Conservation (phyloP, 2,888 invertebrate species). For the Podabrus alpinus region DNA sequence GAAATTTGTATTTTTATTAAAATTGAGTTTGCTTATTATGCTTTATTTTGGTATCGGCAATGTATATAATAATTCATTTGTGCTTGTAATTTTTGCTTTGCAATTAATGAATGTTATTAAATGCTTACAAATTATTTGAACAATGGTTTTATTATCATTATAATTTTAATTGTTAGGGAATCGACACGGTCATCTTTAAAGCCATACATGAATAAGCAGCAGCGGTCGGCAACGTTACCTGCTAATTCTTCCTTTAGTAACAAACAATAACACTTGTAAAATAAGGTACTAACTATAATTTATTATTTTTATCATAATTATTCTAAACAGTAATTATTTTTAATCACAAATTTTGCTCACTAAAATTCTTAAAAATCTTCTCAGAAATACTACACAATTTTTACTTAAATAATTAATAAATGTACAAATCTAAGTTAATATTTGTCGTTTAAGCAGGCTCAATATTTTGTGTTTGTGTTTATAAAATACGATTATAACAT, state of each 20-base stretch:
- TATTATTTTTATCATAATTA: conserved; percentile 16
- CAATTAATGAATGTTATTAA: conserved; percentile 1
- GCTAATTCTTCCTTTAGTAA: conserved; percentile 79
- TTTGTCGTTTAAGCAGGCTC: conserved; percentile 14
- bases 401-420: conserved; percentile 22
- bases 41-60: neutral
- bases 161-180: conserved; percentile 62
- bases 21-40: neutral
- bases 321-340: conserved; percentile 3
- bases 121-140: neutral
- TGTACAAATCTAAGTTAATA: conserved; percentile 27
- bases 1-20: neutral
- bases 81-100: conserved; percentile 5
- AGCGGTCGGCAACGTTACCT: conserved; percentile 87
- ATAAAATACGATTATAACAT: neutral
- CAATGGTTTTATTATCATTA: conserved; percentile 9
- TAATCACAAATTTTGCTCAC: conserved; percentile 12
- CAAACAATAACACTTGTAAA: conserved; percentile 45
- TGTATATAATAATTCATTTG: neutral
- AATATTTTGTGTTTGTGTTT: conserved; percentile 14
- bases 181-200: conserved; percentile 78
- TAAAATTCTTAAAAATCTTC: neutral
- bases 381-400: neutral
- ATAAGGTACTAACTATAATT: conserved; percentile 23
- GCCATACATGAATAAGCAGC: conserved; percentile 73